phyloP scores from a whole-genome alignment of 2,113 vertebrate genomes.

The Chrysemys picta region DNA sequence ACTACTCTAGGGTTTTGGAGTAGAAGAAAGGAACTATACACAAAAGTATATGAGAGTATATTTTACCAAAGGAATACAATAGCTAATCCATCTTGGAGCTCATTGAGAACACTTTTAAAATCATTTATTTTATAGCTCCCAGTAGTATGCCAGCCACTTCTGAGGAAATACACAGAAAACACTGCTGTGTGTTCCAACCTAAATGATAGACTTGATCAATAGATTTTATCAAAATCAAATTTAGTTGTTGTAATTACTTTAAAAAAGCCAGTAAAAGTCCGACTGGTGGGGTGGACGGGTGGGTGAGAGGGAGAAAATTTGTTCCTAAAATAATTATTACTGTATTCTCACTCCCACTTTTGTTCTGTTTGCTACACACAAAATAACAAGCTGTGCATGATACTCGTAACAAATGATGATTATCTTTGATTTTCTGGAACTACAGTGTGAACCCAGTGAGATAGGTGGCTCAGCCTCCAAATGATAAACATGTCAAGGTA shows the following conservation, averaged over 20 bases:
- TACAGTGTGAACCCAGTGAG: neutral
- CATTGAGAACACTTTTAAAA: neutral
- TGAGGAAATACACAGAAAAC: neutral
- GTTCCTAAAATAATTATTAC: neutral
- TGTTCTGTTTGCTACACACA: neutral
- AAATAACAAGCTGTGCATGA: neutral
- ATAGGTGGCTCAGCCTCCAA: neutral
- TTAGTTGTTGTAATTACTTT: neutral
- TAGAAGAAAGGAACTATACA: neutral
- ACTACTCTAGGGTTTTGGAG: neutral
- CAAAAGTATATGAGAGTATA: neutral
- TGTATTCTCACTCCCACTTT: neutral
- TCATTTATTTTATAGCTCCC: neutral
- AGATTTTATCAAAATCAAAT: neutral
- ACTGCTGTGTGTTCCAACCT: neutral
- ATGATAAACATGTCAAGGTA: neutral
- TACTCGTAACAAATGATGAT: neutral
- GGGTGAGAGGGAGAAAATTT: neutral
- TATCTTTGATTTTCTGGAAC: neutral
- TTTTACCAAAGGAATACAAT: too few species aligned
- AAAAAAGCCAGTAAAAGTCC: neutral
- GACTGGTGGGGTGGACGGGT: neutral
- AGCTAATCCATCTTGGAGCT: neutral
- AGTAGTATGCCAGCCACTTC: rapidly evolving
- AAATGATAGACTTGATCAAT: neutral